Conservation (phyloP, 2,888 invertebrate species). For the Microctonus brassicae region DNA sequence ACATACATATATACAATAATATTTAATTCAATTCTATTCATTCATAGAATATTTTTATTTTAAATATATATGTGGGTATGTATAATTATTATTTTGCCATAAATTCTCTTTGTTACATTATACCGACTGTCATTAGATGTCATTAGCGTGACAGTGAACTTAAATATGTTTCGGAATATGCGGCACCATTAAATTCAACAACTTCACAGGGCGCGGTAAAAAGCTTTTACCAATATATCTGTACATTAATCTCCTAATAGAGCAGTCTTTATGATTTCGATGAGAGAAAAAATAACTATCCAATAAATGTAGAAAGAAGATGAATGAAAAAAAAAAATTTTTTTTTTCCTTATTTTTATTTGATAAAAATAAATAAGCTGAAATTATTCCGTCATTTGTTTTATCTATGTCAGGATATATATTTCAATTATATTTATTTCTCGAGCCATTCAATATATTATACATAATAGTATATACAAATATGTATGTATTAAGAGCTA, state of each 20-base stretch:
- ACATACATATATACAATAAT: background rate
- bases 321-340: conserved; percentile 10
- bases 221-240: conserved; percentile 21
- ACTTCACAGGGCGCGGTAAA: conserved; percentile 18
- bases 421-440: background rate
- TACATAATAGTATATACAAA: no score
- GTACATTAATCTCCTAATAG: background rate
- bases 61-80: conserved; percentile 17
- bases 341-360: conserved; percentile 40
- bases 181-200: conserved; percentile 20
- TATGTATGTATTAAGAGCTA: conserved; percentile 23
- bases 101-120: background rate
- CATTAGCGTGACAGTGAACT: conserved; percentile 44
- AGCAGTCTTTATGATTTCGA: conserved; percentile 29
- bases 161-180: conserved; percentile 33
- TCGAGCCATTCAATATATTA: no score
- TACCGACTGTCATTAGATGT: conserved; percentile 41
- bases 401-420: conserved; percentile 25
- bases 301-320: conserved; percentile 4
- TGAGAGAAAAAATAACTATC: conserved; percentile 12
- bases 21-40: background rate
- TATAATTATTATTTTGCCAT: conserved; percentile 14
- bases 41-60: background rate
- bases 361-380: conserved; percentile 15
- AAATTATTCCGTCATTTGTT: conserved; percentile 35